Evolutionary conservation across 2,113 vertebrate species (phyloP).

Genomic region (Pterocles burchelli): DNA sequence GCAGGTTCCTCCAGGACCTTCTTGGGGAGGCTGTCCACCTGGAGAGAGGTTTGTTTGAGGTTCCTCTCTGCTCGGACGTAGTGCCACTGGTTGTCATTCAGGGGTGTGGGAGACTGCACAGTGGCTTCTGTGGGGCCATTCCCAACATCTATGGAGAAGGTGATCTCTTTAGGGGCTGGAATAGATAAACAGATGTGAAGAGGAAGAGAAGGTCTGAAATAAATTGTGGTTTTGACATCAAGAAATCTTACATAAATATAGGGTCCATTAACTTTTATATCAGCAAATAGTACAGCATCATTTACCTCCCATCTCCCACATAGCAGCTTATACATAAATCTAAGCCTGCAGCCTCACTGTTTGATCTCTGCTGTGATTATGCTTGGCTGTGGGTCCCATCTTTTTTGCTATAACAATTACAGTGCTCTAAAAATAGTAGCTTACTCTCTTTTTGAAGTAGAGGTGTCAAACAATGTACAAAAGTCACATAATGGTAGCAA

Average conservation of each 20-base stretch:
- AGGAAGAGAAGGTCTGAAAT: background rate
- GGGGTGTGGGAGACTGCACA: conserved; percentile 81
- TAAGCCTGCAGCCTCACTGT: background rate
- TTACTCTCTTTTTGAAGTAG: background rate
- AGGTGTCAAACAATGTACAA: background rate
- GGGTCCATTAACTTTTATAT: conserved; percentile 41
- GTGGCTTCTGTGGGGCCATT: conserved; percentile 85
- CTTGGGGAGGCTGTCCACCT: conserved; percentile 88
- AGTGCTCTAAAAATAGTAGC: background rate
- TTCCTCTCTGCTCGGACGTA: conserved; percentile 88
- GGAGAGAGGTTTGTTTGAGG: conserved; percentile 90
- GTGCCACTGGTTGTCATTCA: conserved; percentile 98
- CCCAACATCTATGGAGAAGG: conserved; percentile 91
- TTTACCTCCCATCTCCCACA: conserved; percentile 44
- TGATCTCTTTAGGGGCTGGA: conserved; percentile 88
- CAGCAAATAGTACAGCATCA: conserved; percentile 2
- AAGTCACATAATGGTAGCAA: background rate
- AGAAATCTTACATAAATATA: conserved; percentile 32
- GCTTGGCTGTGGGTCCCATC: background rate
- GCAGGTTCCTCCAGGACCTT: conserved; percentile 81
- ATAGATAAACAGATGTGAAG: background rate
- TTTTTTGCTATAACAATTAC: background rate
- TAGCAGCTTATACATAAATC: conserved; percentile 27
- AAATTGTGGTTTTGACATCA: background rate
- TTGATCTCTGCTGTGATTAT: conserved; percentile 20